Base-by-base conservation (phyloP, 2,797 vertebrate species). In the Triplophysa bombifrons region DNA sequence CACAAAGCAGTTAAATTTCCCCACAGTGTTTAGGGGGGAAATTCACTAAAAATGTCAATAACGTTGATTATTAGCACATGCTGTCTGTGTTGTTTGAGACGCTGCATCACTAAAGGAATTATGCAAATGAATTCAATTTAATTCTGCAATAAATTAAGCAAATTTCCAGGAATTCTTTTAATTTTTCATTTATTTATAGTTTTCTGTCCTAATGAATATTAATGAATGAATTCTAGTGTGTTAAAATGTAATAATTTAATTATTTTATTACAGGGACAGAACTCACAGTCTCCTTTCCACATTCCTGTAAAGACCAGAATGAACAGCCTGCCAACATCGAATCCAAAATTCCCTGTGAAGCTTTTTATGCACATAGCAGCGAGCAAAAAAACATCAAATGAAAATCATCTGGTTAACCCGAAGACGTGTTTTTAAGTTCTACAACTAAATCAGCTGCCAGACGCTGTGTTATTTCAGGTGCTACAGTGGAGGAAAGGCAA, bases 151-250 rank as follows among this genome's bases (percentile, higher is more conserved):
- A 20, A 67, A 68, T 76, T 0, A 38, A 64, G 22, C 17, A 58
- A 20, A 5, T 12, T 68, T 81, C 74, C 81, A 66, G 48, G 53
- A 70, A 71, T 80, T 84, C 84, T 84, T 80, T 85, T 77, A 71
- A 75, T 74, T 78, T 71, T 76, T 74, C 20, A 64, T 51, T 22
- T 64, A 38, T 48, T 46, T 66, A 8, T 19, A 53, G 58, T 20
- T 2, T 14, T 41, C 9, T 41, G 8, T 41, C 8, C 38, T 41
- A 41, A 41, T 34, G 86, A 84, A 88, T 90, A 81, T 84, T 88
- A 89, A 92, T 90, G 90, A 91, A 89, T 82, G 0, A 87, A 85
- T 82, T 83, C 78, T 71, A 55, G 78, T 85, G 19, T 34, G 58
- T 38, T 34, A 81, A 81, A 87, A 86, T 80, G 89, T 88, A 85